phyloP scores from a whole-genome alignment of 2,113 vertebrate genomes.

The Cyanocitta stelleri region DNA sequence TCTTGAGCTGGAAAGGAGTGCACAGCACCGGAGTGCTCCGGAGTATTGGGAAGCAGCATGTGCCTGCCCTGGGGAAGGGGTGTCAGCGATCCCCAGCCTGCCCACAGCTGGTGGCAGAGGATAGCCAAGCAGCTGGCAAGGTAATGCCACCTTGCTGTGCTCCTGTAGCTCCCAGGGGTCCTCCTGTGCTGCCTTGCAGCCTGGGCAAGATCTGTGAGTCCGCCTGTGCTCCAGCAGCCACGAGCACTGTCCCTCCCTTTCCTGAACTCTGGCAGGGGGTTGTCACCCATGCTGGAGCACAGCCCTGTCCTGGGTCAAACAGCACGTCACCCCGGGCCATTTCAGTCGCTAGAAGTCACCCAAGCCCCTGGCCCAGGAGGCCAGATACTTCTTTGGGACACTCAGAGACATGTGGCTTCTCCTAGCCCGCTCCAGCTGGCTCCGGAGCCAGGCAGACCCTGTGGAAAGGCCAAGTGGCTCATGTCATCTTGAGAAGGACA shows the following conservation, averaged over 20 bases:
- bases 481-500: not conserved
- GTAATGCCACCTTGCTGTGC: not conserved
- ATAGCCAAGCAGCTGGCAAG: not conserved
- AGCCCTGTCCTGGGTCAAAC: not conserved
- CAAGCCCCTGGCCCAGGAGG: not conserved
- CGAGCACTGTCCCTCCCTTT: not conserved
- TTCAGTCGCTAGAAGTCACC: not conserved
- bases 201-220: accelerated
- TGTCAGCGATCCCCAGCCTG: not conserved
- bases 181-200: not conserved
- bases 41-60: not conserved
- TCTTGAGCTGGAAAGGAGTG: not conserved
- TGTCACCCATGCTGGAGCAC: not conserved
- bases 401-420: slow-evolving; percentile 1
- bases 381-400: not conserved
- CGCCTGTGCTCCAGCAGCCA: not conserved
- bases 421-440: slow-evolving; percentile 25
- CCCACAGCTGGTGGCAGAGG: not conserved
- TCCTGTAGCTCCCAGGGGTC: not conserved
- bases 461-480: slow-evolving; percentile 27
- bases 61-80: not conserved
- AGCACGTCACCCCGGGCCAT: not conserved
- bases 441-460: not conserved
- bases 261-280: not conserved
- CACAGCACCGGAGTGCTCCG: accelerated